Evolutionary conservation across 2,888 invertebrate species (phyloP), one percentile per base, ranked within the genome.

Genomic region (Torymus tubicola): DNA sequence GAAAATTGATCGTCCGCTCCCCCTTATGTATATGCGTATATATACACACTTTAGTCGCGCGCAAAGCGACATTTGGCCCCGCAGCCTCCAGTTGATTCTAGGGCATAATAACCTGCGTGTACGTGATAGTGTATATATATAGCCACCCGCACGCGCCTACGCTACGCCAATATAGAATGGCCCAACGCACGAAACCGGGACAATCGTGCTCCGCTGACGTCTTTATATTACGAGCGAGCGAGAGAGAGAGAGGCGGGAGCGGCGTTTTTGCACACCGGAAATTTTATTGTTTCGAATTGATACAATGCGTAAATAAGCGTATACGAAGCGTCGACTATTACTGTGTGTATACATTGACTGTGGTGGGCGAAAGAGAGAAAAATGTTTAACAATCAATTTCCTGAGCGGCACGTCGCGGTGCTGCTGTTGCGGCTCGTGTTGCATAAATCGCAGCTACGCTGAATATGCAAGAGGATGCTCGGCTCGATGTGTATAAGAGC

Each of bases 321-420:
- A 8, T 8, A 8, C 42, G 42, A 1, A 42, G 42, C 5, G 42
- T 42, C 42, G 42, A 42, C 42, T 42, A 42, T 42, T 42, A 8
- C 42, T 42, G 42, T 8, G 8, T 31, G 1, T 42, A 8, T 42
- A 8, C 10, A 3, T 31, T 5, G 0, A 8, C 42, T 42, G 42
- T 8, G 42, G 42, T 42, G 42, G 42, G 42, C 42, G 42, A 42
- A 8, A 42, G 42, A 42, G 42, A 42, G 42, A 61, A 24, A 61
- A 61, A 61, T 24, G 21, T 24, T 18, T 61, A 61, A 61, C 61
- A 61, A 61, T 61, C 61, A 18, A 61, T 61, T 61, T 61, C 24
- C 21, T 61, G 42, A 31, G 3, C 31, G 31, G 31, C 31, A 5
- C 31, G 31, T 2, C 42, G 42, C 60, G 2, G n/a, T 8, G 18